phyloP scores from a whole-genome alignment of 2,797 vertebrate species.

The Agapornis canus region DNA sequence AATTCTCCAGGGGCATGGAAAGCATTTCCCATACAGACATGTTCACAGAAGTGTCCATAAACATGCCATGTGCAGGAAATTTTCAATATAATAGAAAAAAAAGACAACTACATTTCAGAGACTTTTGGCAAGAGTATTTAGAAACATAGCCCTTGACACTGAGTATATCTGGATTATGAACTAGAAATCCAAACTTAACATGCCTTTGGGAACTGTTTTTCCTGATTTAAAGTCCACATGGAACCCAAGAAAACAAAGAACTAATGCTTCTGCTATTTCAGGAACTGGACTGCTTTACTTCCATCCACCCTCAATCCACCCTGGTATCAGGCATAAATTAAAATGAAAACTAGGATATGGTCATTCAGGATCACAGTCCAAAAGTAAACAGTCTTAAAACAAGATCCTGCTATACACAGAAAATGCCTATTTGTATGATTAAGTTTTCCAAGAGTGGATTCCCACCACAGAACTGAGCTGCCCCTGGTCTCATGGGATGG shows the following conservation, averaged over 20 bases:
- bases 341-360: not conserved
- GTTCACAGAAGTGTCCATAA: constrained; percentile 17
- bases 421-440: not conserved
- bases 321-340: not conserved
- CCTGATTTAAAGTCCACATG: not conserved
- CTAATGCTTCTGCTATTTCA: constrained; percentile 41
- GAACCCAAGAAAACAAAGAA: constrained; percentile 20
- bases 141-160: not conserved
- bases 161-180: constrained; percentile 11
- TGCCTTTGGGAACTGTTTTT: constrained; percentile 10
- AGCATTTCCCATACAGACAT: not conserved
- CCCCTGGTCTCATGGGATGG: not conserved
- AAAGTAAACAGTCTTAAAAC: not conserved
- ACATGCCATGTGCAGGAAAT: not conserved
- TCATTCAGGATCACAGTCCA: not conserved
- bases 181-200: constrained; percentile 16
- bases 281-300: constrained; percentile 32
- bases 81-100: not conserved
- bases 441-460: not conserved
- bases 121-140: constrained; percentile 31
- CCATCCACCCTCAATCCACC: not conserved
- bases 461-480: not conserved
- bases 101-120: not conserved
- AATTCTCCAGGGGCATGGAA: not conserved
- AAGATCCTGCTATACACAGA: not conserved